These are phyloP conservation scores for Drosophila navojoa DNA, from an alignment of 1,140 invertebrate species.

Conservation along the genomic window DNA sequence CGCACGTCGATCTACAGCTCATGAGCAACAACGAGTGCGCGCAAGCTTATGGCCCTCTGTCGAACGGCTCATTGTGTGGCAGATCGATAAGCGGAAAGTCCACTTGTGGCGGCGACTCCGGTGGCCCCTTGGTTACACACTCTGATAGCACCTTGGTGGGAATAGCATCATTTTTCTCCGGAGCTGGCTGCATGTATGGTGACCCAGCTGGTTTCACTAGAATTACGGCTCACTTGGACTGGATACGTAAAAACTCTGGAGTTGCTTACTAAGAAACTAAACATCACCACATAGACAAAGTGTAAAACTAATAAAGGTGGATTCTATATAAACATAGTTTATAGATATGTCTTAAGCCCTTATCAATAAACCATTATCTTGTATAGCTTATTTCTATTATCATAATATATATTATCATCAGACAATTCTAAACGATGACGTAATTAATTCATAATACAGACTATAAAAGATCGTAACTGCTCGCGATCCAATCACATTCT, in stretches of 20 bases:
- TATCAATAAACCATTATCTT: neutral
- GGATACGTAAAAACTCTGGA: slow-evolving; percentile 78
- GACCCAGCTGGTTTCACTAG: slow-evolving; percentile 85
- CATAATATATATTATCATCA: neutral
- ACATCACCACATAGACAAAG: no score
- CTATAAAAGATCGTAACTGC: slow-evolving; percentile 5
- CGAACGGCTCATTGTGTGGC: slow-evolving; percentile 49
- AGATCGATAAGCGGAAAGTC: slow-evolving; percentile 38
- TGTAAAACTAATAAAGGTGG: no score
- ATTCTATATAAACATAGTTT: no score
- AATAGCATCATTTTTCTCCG: slow-evolving; percentile 71
- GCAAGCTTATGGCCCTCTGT: slow-evolving; percentile 27
- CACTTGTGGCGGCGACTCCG: slow-evolving; percentile 84
- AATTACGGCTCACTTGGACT: slow-evolving; percentile 84
- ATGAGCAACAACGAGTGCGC: slow-evolving; percentile 46
- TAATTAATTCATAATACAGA: neutral
- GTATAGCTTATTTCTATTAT: no score
- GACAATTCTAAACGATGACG: neutral
- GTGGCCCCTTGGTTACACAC: slow-evolving; percentile 84
- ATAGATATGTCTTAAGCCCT: slow-evolving; percentile 23
- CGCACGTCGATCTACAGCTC: slow-evolving; percentile 54
- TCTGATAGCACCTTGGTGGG: slow-evolving; percentile 82
- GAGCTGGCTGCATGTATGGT: slow-evolving; percentile 33
- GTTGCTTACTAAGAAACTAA: neutral
- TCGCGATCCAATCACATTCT: neutral